A percentile compares a stretch with the other conserved stretches of the same genome.
Conservation (phyloP, 2,113 vertebrate species). For the Charina bottae region DNA sequence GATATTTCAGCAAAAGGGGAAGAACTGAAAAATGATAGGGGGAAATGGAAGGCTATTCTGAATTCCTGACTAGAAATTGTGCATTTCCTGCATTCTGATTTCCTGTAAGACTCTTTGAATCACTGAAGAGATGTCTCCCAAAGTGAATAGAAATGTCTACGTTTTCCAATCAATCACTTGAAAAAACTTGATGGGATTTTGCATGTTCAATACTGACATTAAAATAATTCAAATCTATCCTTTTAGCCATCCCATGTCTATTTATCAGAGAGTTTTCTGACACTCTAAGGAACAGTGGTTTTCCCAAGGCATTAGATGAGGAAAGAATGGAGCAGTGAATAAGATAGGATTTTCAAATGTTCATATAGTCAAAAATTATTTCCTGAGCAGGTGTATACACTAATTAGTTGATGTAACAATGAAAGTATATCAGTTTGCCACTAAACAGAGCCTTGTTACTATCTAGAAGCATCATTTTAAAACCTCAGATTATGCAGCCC, state of each 20-base stretch:
- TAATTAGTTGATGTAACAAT: conserved; percentile 24
- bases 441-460: not conserved
- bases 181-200: not conserved
- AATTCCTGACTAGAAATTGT: conserved; percentile 7
- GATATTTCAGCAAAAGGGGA: not conserved
- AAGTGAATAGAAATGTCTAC: not conserved
- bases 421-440: conserved; percentile 8
- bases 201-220: not conserved
- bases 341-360: not conserved
- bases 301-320: not conserved
- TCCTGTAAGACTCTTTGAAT: not conserved
- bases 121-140: not conserved
- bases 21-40: not conserved
- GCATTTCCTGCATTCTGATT: not conserved
- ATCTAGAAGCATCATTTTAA: conserved; percentile 6
- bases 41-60: not conserved
- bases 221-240: not conserved
- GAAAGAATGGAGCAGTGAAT: not conserved
- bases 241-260: not conserved
- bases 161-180: not conserved
- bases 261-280: not conserved
- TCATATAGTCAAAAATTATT: conserved; percentile 13
- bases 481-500: not conserved
- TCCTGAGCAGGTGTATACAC: not conserved
- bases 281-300: not conserved